Base-by-base conservation (phyloP, 2,113 vertebrate species). In the Ariopsis seemanni region DNA sequence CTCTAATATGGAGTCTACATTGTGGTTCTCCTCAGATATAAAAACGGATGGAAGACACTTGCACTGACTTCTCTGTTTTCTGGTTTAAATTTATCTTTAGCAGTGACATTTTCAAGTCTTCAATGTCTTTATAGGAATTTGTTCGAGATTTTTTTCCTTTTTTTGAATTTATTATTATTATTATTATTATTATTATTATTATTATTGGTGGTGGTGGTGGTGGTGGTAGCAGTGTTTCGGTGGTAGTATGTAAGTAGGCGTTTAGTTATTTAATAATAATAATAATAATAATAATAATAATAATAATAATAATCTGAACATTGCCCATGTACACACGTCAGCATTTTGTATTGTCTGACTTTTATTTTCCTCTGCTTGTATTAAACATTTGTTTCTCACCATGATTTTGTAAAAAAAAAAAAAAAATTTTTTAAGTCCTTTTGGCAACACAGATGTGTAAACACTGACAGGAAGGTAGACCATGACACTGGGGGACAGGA, bases 281-380 rank as follows among this genome's bases (percentile, higher is more conserved):
- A 90, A 92, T 52, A 91, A 91, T 90, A 90, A 88, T 82, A 82
- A 89, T 88, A 67, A 90, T 9, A 91, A 58, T 92, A 90, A 92
- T 52, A 91, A 91, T 90, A 90, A 88, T 82, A 82, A 89, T 88
- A 67, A 90, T 9, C 12, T 52, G 58, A 94, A 96, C 93, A 95
- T 96, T 95, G 94, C 96, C 96, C 96, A 96, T 96, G 90, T 93
- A 94, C 95, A 93, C 90, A 90, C 95, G 93, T 96, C 94, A 93
- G 92, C 92, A 93, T 96, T 96, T 97, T 97, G 93, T 96, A 96
- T 97, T 97, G 97, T 97, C 67, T 93, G 86, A 14, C 90, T 90
- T 92, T 78, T 88, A 69, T 87, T 89, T 91, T 89, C 72, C 53
- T 90, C 85, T 87, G 60, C 69, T 90, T 92, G 91, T 83, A 72